phyloP scores from a whole-genome alignment of 2,797 vertebrate genomes.

The Micrastur ruficollis region DNA sequence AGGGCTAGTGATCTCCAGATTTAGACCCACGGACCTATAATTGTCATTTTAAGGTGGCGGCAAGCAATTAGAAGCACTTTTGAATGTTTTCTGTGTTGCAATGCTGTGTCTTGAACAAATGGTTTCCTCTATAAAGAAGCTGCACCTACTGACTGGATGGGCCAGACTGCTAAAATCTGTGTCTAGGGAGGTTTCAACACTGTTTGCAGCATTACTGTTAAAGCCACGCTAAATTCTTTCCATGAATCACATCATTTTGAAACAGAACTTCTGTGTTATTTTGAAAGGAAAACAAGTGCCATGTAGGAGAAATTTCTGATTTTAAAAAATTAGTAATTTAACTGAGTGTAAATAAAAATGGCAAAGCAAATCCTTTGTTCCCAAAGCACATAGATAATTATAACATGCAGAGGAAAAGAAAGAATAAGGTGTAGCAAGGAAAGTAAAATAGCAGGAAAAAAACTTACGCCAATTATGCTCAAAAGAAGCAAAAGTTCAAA shows the following conservation, averaged over 20 bases:
- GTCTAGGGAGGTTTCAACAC: neutral
- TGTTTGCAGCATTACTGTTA: neutral
- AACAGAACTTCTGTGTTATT: neutral
- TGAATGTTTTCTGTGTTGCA: neutral
- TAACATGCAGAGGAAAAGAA: neutral
- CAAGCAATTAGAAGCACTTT: neutral
- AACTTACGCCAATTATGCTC: neutral
- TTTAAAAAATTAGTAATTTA: neutral
- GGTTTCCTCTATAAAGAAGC: neutral
- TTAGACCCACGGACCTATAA: neutral
- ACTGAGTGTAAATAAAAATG: neutral
- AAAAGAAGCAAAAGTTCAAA: neutral
- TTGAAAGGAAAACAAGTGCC: neutral
- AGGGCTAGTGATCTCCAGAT: neutral
- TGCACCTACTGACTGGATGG: neutral
- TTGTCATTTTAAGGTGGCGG: neutral
- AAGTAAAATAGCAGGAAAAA: neutral
- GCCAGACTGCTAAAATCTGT: neutral
- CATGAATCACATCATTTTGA: neutral
- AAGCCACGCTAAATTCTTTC: neutral
- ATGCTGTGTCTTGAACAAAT: neutral
- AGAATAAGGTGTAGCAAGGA: neutral
- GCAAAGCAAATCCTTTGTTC: neutral
- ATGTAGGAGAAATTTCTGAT: neutral
- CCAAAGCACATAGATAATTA: neutral